These are phyloP conservation scores for Capitulum mitella DNA, from an alignment of 2,888 invertebrate genomes.

Conservation along the genomic window DNA sequence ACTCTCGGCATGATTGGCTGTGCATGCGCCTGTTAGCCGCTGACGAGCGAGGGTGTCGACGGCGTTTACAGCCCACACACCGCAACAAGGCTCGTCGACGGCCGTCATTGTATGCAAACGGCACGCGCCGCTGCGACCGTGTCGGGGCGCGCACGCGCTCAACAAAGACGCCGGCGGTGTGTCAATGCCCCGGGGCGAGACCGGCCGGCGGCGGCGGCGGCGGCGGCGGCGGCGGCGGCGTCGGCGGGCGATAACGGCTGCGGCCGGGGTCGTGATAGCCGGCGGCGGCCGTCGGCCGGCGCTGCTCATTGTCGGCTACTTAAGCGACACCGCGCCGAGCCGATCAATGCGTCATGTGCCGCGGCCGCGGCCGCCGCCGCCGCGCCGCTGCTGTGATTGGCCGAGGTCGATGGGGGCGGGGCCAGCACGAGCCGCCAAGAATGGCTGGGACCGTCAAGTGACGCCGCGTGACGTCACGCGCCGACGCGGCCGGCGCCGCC, in stretches of 20 bases:
- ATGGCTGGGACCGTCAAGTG: slow-evolving; percentile 17
- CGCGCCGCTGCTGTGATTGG: slow-evolving; percentile 4
- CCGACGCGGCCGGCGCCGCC: neutral
- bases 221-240: neutral
- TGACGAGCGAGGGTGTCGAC: too few species aligned
- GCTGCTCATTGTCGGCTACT: slow-evolving; percentile 9
- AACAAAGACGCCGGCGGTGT: neutral
- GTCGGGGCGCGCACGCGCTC: too few species aligned
- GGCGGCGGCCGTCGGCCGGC: neutral
- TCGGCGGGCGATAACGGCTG: neutral
- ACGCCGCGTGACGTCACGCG: neutral
- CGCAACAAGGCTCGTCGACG: too few species aligned
- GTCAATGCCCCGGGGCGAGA: too few species aligned
- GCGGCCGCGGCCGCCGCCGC: slow-evolving; percentile 6
- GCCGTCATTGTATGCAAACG: too few species aligned
- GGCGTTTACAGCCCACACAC: too few species aligned
- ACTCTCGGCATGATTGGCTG: too few species aligned
- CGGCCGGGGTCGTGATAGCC: neutral
- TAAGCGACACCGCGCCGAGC: neutral
- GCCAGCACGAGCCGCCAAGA: slow-evolving; percentile 19
- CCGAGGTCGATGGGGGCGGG: slow-evolving; percentile 22
- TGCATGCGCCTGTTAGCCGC: too few species aligned
- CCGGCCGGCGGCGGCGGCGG: neutral
- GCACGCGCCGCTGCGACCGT: too few species aligned
- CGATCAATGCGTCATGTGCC: slow-evolving; percentile 4